Conservation (phyloP, 2,888 invertebrate species). For the Crocallis elinguaria region DNA sequence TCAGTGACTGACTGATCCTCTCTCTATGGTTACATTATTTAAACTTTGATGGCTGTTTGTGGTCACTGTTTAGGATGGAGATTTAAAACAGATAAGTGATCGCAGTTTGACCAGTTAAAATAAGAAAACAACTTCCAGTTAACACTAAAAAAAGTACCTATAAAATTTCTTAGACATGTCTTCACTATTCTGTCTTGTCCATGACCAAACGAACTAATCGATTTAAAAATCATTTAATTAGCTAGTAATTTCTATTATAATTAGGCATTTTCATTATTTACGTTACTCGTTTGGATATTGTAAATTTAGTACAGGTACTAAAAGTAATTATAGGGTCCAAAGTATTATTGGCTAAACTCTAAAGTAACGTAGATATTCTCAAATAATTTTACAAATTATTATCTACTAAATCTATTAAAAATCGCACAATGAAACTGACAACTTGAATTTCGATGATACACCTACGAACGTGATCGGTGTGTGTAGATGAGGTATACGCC, state of each 20-base stretch:
- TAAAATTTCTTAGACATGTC: not conserved
- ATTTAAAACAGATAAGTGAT: too few species aligned
- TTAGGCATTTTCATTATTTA: conserved; percentile 26
- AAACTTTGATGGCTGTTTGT: too few species aligned
- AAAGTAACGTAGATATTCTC: conserved; percentile 40
- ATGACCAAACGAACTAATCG: conserved; percentile 2
- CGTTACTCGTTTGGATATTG: conserved; percentile 46
- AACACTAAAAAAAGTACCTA: too few species aligned
- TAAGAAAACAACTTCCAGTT: too few species aligned
- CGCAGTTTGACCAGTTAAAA: too few species aligned
- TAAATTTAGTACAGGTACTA: conserved; percentile 62
- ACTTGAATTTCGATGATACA: not conserved
- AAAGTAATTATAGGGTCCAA: conserved; percentile 71
- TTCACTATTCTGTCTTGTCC: not conserved
- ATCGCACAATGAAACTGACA: conserved; percentile 10
- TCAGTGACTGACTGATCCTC: too few species aligned
- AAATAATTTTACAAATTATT: conserved; percentile 1
- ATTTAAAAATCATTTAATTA: not conserved
- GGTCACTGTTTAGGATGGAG: too few species aligned
- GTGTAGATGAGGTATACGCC: too few species aligned
- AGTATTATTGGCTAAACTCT: conserved; percentile 59
- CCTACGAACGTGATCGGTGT: not conserved
- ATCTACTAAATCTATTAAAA: conserved; percentile 2
- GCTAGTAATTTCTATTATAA: not conserved
- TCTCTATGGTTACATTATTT: too few species aligned